A percentile compares a stretch with the other conserved stretches of the same genome.
Evolutionary conservation across 2,113 vertebrate genomes (phyloP).

Genomic region (Notarius lentiginosus): DNA sequence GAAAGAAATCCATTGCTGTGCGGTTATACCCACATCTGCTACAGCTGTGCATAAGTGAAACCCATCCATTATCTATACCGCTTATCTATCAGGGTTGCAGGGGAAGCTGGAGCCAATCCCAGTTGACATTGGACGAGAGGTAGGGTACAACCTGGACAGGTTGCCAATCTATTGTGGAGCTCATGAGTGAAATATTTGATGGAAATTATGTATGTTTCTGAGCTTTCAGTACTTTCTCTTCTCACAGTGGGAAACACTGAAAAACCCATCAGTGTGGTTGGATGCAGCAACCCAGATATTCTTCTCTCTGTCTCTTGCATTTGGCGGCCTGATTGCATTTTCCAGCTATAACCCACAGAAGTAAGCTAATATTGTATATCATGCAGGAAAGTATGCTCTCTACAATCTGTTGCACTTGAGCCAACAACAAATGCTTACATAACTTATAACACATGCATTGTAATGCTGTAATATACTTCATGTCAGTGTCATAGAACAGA

Average conservation of each 20-base stretch:
- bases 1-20: background rate
- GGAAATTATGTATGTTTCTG: background rate
- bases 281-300: constrained; percentile 88
- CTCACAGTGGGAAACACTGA: constrained; percentile 77
- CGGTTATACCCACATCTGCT: background rate
- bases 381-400: background rate
- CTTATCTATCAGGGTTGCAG: too few relatives aligned
- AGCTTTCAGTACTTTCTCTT: background rate
- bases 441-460: background rate
- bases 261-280: constrained; percentile 85
- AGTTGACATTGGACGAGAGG: too few relatives aligned
- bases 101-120: too few relatives aligned
- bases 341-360: constrained; percentile 85
- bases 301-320: constrained; percentile 86
- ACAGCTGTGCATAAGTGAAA: background rate
- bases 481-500: background rate
- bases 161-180: too few relatives aligned
- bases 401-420: background rate
- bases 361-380: constrained; percentile 63
- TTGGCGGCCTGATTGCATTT: constrained; percentile 87
- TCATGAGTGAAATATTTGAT: background rate
- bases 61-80: too few relatives aligned
- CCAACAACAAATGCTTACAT: background rate
- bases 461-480: background rate
- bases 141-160: too few relatives aligned